Evolutionary conservation across 2,888 invertebrate genomes (phyloP).

Genomic region (Drosophila recens): DNA sequence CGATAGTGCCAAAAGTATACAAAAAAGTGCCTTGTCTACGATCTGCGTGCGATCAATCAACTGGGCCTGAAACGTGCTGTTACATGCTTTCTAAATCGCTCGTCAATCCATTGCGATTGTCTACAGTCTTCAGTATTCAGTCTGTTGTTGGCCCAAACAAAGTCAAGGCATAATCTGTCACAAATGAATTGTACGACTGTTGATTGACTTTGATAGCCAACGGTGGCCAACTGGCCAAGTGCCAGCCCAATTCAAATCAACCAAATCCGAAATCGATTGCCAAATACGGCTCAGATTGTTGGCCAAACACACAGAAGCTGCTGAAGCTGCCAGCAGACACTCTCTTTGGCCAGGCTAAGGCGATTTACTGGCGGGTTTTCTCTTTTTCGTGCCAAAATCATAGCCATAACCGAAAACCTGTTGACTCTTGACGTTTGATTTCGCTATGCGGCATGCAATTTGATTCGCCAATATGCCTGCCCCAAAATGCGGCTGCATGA

Average conservation of each 20-base stretch:
- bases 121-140: constrained; percentile 7
- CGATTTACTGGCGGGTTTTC: constrained; percentile 51
- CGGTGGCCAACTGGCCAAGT: constrained; percentile 55
- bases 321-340: constrained; percentile 3
- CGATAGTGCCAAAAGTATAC: constrained; percentile 41
- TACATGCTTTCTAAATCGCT: constrained; percentile 68
- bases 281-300: constrained; percentile 54
- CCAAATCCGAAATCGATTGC: constrained; percentile 44
- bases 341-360: constrained; percentile 39
- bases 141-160: constrained; percentile 50
- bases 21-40: constrained; percentile 10
- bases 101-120: constrained; percentile 52
- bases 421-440: constrained; percentile 21
- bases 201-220: constrained; percentile 71
- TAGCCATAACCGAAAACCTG: constrained; percentile 32
- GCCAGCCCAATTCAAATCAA: constrained; percentile 65
- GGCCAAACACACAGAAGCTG: constrained; percentile 34
- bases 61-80: constrained; percentile 19
- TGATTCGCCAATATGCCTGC: constrained; percentile 51
- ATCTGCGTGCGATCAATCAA: constrained; percentile 66
- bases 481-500: constrained; percentile 48
- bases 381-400: constrained; percentile 54
- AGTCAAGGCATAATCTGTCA: constrained; percentile 78
- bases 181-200: constrained; percentile 71
- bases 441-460: constrained; percentile 57